Conservation (phyloP, 2,888 invertebrate genomes). For the Aspidiotus destructor region DNA sequence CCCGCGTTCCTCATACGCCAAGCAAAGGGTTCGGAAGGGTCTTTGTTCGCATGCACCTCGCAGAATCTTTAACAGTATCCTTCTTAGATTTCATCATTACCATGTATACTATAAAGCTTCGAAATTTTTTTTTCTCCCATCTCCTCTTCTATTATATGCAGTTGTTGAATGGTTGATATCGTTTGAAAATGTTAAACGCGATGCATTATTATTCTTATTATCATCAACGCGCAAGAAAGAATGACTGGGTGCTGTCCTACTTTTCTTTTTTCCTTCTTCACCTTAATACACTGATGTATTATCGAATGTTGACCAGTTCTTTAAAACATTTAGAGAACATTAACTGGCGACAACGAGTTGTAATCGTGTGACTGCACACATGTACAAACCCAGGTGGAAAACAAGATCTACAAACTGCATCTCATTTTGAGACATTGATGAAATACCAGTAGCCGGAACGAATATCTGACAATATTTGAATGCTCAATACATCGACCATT, state of each 20-base stretch:
- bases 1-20: background rate
- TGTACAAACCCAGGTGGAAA: too few relatives aligned
- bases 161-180: slow-evolving; percentile 15
- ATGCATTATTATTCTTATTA: slow-evolving; percentile 16
- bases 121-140: slow-evolving; percentile 2
- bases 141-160: background rate
- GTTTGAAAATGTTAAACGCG: slow-evolving; percentile 28
- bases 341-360: too few relatives aligned
- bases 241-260: slow-evolving; percentile 8
- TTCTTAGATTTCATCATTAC: slow-evolving; percentile 1
- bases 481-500: too few relatives aligned
- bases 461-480: too few relatives aligned
- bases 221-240: background rate
- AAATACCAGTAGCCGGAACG: too few relatives aligned
- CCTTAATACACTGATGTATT: too few relatives aligned
- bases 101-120: too few relatives aligned
- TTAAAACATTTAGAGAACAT: background rate
- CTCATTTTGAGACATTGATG: too few relatives aligned
- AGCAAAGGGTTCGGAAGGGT: slow-evolving; percentile 16
- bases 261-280: background rate
- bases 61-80: slow-evolving; percentile 31
- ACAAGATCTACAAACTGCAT: too few relatives aligned
- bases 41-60: slow-evolving; percentile 26
- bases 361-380: too few relatives aligned
- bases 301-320: slow-evolving; percentile 21